These are phyloP conservation scores for Polydrusus pterygomalis DNA, from an alignment of 2,888 invertebrate genomes.

Conservation along the genomic window DNA sequence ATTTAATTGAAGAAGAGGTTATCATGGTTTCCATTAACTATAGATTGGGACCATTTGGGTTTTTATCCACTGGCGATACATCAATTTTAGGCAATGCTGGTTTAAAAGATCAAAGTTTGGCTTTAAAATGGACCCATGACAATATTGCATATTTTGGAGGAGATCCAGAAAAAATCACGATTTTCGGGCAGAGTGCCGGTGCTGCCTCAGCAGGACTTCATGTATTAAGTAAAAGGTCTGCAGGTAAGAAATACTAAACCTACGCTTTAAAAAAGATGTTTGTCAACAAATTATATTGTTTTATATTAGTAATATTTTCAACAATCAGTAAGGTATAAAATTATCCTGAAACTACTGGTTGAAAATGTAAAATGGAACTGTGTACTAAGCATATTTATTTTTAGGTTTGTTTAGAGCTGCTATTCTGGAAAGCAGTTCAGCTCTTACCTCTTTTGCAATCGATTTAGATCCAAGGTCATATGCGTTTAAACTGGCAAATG, in stretches of 20 bases:
- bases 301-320: too few relatives aligned
- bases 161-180: constrained; percentile 14
- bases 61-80: constrained; percentile 1
- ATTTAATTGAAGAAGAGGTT: background rate
- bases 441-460: background rate
- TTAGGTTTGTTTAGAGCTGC: constrained; percentile 24
- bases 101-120: constrained; percentile 5
- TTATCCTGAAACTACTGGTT: too few relatives aligned
- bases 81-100: background rate
- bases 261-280: too few relatives aligned
- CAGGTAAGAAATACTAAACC: constrained; percentile 14
- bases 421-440: constrained; percentile 9
- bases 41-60: constrained; percentile 5
- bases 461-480: background rate
- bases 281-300: too few relatives aligned
- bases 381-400: too few relatives aligned
- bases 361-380: too few relatives aligned
- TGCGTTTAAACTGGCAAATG: background rate
- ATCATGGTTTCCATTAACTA: background rate
- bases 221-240: constrained; percentile 14
- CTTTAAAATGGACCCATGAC: background rate
- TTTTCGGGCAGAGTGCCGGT: constrained; percentile 2
- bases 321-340: too few relatives aligned
- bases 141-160: constrained; percentile 5
- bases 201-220: constrained; percentile 1